A percentile compares a stretch with the other conserved stretches of the same genome.
phyloP scores from a whole-genome alignment of 2,797 vertebrate species.

The Scyliorhinus canicula region DNA sequence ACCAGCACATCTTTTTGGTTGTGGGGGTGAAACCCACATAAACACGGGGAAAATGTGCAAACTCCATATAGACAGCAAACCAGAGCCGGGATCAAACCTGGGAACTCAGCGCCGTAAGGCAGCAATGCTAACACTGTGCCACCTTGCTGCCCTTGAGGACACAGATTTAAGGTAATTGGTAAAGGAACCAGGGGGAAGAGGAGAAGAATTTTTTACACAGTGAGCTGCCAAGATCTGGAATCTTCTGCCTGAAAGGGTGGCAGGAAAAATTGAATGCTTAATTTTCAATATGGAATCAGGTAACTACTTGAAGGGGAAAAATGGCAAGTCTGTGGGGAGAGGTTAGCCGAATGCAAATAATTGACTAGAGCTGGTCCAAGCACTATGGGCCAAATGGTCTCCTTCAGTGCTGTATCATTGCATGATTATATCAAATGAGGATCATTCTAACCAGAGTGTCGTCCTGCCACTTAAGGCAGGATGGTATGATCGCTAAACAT shows the following conservation, averaged over 20 bases:
- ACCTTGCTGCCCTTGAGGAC: too few relatives aligned
- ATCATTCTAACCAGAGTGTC: background rate
- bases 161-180: too few relatives aligned
- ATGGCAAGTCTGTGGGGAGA: background rate
- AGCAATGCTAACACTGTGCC: too few relatives aligned
- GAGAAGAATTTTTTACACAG: too few relatives aligned
- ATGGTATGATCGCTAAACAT: background rate
- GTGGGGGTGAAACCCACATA: too few relatives aligned
- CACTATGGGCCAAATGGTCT: background rate
- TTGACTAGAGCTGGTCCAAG: background rate
- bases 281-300: background rate
- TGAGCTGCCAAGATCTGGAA: too few relatives aligned
- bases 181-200: too few relatives aligned
- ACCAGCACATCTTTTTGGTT: too few relatives aligned
- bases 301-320: background rate
- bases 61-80: too few relatives aligned
- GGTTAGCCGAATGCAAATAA: background rate
- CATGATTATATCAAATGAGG: background rate
- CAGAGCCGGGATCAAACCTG: too few relatives aligned
- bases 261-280: background rate
- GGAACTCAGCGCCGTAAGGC: too few relatives aligned
- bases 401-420: background rate
- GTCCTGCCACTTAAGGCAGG: background rate
- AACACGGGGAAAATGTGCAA: too few relatives aligned
- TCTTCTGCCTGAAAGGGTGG: background rate